Evolutionary conservation across 2,888 invertebrate species (phyloP), one percentile per base, ranked within the genome.

Genomic region (Cephus runcator): DNA sequence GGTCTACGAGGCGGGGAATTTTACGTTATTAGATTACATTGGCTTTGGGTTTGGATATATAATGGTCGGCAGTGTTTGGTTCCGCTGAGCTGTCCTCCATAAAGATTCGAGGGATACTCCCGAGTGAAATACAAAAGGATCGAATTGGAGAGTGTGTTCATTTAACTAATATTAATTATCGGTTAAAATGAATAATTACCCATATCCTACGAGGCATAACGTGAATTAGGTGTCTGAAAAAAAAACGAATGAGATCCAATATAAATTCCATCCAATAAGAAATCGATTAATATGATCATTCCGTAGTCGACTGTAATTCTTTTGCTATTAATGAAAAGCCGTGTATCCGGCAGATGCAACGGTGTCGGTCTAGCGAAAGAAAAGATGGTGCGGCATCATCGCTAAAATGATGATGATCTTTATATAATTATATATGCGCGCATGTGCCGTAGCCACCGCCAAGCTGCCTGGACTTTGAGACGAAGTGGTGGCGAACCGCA

Each of bases 371-470:
- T 12, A 35, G 30, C 31, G 77, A 9, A 30, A 40, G 56, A 69
- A 77, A 77, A 77, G 71, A 73, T 69, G 69, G 11, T 11, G 12
- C 36, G 36, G 34, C 30, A 68, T 68, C 36, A 71, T 78, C 71
- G 79, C 79, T 79, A 69, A 79, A 79, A 78, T 83, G 83, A 84
- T 85, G 82, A 87, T 85, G 81, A 85, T 84, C 83, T 82, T 81
- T 81, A 81, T 81, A 81, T 85, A 84, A 84, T 87, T 85, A 85
- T 86, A 83, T 82, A 34, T 36, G 40, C 75, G 82, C 83, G 80
- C 77, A 79, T 83, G 81, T 74, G 79, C 79, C 78, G 83, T 6
- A 79, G 75, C 79, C 76, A 69, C 36, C 75, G 75, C 76, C 31
- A 76, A 68, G 36, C 36, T 35, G 73, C 73, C 40, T 35, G 73